Evolutionary conservation across 2,888 invertebrate genomes (phyloP).

Genomic region (Euspilapteryx auroguttella): DNA sequence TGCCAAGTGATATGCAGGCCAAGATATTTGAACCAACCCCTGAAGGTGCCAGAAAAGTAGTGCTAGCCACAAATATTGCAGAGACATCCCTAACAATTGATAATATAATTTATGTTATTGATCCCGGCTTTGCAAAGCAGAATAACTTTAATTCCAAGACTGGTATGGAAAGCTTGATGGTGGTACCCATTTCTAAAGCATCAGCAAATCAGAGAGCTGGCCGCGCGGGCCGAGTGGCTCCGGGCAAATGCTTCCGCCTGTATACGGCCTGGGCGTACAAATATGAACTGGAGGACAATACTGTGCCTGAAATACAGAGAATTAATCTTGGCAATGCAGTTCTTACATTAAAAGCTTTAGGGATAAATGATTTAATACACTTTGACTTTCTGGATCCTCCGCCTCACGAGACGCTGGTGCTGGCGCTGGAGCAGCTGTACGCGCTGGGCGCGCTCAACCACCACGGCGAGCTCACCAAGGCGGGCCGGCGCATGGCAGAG

Average conservation of each 20-base stretch:
- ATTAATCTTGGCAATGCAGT: conserved; percentile 98
- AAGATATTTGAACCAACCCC: conserved; percentile 99
- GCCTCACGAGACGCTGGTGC: conserved; percentile 87
- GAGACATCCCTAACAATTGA: conserved; percentile 99
- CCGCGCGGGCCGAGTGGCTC: conserved; percentile 92
- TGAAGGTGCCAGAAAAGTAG: conserved; percentile 93
- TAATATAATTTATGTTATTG: conserved; percentile 97
- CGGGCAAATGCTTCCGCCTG: conserved; percentile 96
- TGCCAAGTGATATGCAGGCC: conserved; percentile 98
- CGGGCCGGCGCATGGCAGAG: conserved; percentile 98
- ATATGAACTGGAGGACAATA: conserved; percentile 97
- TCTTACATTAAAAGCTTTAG: conserved; percentile 92
- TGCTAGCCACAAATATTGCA: conserved; percentile 97
- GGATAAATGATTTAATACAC: conserved; percentile 96
- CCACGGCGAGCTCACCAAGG: conserved; percentile 94
- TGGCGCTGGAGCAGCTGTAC: conserved; percentile 96
- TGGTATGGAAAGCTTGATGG: conserved; percentile 97
- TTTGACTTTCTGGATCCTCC: conserved; percentile 99
- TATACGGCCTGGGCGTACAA: conserved; percentile 99
- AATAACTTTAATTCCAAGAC: conserved; percentile 97
- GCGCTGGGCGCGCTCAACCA: conserved; percentile 97
- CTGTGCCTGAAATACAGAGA: conserved; percentile 97
- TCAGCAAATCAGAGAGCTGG: conserved; percentile 98
- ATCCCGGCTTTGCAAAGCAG: conserved; percentile 99
- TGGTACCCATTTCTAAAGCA: conserved; percentile 97